Evolutionary conservation across 2,888 invertebrate genomes (phyloP), one percentile per base, ranked within the genome.

Genomic region (Xestia xanthographa): DNA sequence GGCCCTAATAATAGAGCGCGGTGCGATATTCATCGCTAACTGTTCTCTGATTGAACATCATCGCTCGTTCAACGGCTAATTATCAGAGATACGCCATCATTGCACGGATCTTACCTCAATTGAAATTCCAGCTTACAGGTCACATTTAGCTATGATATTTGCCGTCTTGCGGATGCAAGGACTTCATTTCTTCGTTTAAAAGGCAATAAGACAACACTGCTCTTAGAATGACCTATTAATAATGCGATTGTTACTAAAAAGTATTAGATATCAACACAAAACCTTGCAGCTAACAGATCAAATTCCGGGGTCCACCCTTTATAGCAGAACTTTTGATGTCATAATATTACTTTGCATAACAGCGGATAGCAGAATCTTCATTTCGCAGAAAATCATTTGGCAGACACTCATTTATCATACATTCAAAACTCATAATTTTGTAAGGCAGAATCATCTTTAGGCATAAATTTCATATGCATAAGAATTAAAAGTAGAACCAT

Each of bases 1-100:
- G 89, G 92, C 92, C 93, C 93, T 95, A 94, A 95, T 95, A 93
- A 93, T 90, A 92, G 92, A 90, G 88, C 82, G 77, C 88, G 76
- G 93, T 93, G 93, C 92, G 94, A 94, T 94, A 93, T 92, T 92
- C 91, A 94, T 94, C 92, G 92, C 92, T 95, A 94, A 95, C 95
- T 94, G 94, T 95, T 94, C 92, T 93, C 90, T 92, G 94, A 94
- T 93, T 91, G 92, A 93, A 92, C 91, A 92, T 92, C 92, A 90
- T 90, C 87, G 87, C 89, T 88, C 85, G 86, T 90, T 91, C 89
- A 87, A 88, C 80, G 79, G 88, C 88, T 94, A 94, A 94, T 94
- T 94, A 93, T 91, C 86, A 83, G 81, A 89, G 90, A 92, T 92
- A 90, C 85, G 84, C 86, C 85, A 90, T 92, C 90, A 91, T 85